Evolutionary conservation across 2,888 invertebrate species (phyloP).

Genomic region (Tetrapedia diversipes): DNA sequence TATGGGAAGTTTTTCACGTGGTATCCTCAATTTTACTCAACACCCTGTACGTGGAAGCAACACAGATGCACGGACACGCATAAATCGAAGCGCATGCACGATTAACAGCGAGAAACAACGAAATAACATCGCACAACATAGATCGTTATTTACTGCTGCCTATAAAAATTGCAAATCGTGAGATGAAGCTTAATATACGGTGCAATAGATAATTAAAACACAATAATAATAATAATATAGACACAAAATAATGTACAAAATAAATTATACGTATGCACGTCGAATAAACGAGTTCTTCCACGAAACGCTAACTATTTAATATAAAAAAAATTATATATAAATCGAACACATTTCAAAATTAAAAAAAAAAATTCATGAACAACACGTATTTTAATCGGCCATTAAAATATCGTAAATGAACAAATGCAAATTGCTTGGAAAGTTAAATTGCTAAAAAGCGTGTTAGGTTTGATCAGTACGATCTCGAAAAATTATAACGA

Average conservation of each 20-base stretch:
- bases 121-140: constrained; percentile 29
- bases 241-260: background rate
- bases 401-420: background rate
- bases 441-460: background rate
- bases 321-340: no score
- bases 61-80: background rate
- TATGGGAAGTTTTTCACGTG: background rate
- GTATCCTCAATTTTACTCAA: constrained; percentile 23
- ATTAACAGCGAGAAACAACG: constrained; percentile 5
- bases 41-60: constrained; percentile 35
- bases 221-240: constrained; percentile 14
- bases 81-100: constrained; percentile 48
- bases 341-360: no score
- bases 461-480: no score
- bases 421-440: constrained; percentile 2
- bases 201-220: constrained; percentile 27
- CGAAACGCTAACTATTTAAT: no score
- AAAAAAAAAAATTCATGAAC: background rate
- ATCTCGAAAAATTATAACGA: no score
- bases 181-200: constrained; percentile 30
- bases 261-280: background rate
- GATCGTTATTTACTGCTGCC: constrained; percentile 15
- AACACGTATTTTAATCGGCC: background rate
- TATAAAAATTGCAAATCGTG: constrained; percentile 2
- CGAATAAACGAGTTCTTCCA: background rate